Conservation (phyloP, 92 coral and sea anemone species). For the Blastomussa wellsi region DNA sequence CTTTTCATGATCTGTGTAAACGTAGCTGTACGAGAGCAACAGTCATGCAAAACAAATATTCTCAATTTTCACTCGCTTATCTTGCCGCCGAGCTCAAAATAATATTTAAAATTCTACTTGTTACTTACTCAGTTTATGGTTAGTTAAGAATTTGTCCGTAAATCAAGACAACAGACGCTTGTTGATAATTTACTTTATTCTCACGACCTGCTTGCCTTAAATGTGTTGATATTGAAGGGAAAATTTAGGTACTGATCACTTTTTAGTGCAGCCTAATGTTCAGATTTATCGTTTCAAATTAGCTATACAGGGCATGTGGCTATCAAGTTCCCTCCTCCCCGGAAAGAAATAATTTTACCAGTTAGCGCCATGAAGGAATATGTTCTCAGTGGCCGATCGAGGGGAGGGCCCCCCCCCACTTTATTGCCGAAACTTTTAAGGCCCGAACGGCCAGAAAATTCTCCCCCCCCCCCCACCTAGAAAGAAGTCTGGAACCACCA, state of each 20-base stretch:
- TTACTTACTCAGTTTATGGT: background rate
- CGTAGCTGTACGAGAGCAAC: background rate
- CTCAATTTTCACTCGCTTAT: background rate
- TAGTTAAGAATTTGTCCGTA: background rate
- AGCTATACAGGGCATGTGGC: too few relatives aligned
- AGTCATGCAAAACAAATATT: background rate
- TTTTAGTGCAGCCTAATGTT: background rate
- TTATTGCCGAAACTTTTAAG: too few relatives aligned
- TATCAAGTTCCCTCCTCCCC: too few relatives aligned
- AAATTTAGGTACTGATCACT: background rate
- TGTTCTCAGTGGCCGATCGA: too few relatives aligned
- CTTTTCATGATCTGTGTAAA: background rate
- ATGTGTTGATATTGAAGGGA: background rate
- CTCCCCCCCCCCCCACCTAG: too few relatives aligned
- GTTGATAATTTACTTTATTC: background rate
- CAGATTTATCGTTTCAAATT: background rate
- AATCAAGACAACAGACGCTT: background rate
- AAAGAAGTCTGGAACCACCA: too few relatives aligned
- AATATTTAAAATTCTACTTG: background rate
- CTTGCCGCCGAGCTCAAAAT: background rate
- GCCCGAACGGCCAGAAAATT: too few relatives aligned
- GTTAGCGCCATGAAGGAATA: background rate
- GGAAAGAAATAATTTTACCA: background rate
- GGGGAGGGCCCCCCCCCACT: too few relatives aligned
- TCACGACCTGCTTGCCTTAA: background rate